Base-by-base conservation (phyloP, 2,113 vertebrate species). In the Corapipo altera region DNA sequence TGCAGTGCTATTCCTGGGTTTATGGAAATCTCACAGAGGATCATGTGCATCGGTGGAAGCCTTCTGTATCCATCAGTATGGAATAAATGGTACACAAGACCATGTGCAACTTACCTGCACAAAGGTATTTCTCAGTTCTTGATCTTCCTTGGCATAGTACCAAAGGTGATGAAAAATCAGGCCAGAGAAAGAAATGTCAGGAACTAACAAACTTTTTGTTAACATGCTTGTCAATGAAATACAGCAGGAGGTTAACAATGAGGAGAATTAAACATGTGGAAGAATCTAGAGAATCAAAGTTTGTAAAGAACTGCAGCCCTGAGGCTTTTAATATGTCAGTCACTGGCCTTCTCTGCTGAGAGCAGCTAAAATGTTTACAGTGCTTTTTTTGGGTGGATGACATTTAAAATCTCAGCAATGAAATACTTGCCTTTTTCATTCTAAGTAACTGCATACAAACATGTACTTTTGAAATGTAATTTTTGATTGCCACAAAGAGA, bases 291-390 rank as follows among this genome's bases (percentile, higher is more conserved):
- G 94, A 91, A 89, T 72, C 39, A 57, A 78, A 88, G 54, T 75
- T 94, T 57, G 57, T 85, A 92, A 92, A 77, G 87, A 93, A 92
- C 70, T 85, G 57, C 62, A 87, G 88, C 83, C 92, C 84, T 65
- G 30, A 93, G 83, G 70, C 86, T 96, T 94, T 95, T 88, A 77
- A 51, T 95, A 70, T 86, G 79, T 80, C 89, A 92, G 92, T 80
- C 73, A 77, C 39, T 64, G 80, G 61, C 44, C 79, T 88, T 69
- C 52, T 93, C 85, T 61, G 26, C 76, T 49, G 83, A 86, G 52
- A 83, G 84, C 7, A 2, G 69, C 92, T 92, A 80, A 95, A 94
- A 89, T 84, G 62, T 96, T 96, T 92, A 78, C 65, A 41, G 59
- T 62, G 69, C 17, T 69, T 90, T 91, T 81, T 87, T 67, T 37